Conservation (phyloP, 1,140 invertebrate species). For the Telenomus remus region DNA sequence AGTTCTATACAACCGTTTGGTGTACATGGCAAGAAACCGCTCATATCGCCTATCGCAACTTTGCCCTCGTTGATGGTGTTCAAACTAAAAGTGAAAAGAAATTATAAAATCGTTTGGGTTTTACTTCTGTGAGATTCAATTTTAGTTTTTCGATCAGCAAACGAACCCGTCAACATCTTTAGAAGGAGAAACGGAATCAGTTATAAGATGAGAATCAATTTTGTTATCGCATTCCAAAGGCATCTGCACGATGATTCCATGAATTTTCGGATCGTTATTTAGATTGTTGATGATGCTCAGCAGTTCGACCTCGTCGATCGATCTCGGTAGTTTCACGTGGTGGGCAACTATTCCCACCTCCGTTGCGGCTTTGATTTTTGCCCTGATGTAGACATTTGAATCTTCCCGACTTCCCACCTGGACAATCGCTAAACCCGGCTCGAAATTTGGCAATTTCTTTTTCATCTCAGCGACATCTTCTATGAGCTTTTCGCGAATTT, state of each 20-base stretch:
- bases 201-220: constrained; percentile 91
- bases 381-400: constrained; percentile 99
- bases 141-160: background rate
- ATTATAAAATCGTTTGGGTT: too few relatives aligned
- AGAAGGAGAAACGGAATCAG: constrained; percentile 87
- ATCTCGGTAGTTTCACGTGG: constrained; percentile 88
- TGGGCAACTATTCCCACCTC: constrained; percentile 92
- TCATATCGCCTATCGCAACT: constrained; percentile 87
- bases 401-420: constrained; percentile 96
- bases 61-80: constrained; percentile 95
- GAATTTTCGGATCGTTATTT: constrained; percentile 88
- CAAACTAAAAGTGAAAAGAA: constrained; percentile 79
- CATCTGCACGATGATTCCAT: constrained; percentile 99
- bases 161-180: constrained; percentile 96
- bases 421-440: constrained; percentile 87
- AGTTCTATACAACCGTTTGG: constrained; percentile 95
- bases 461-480: constrained; percentile 81
- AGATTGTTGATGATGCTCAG: constrained; percentile 84
- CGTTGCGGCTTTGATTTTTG: constrained; percentile 94
- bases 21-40: constrained; percentile 94
- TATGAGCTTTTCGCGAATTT: constrained; percentile 83
- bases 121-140: background rate
- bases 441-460: constrained; percentile 78
- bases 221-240: constrained; percentile 88
- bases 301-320: constrained; percentile 89